These are phyloP conservation scores for Stigmatopora argus DNA, from an alignment of 2,113 vertebrate genomes.

Conservation along the genomic window DNA sequence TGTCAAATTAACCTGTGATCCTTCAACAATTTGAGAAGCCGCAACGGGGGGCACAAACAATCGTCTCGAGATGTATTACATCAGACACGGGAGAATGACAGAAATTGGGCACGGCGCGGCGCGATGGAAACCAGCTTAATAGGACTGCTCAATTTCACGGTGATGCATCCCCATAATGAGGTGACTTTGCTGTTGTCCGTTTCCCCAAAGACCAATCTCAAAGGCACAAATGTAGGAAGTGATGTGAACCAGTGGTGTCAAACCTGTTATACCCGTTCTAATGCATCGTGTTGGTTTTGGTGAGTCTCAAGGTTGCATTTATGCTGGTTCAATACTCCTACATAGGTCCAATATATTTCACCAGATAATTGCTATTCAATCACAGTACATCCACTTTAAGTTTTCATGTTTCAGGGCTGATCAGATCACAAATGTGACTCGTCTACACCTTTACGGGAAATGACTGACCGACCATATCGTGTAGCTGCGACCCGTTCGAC, in stretches of 20 bases:
- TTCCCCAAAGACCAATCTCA: conserved; percentile 23
- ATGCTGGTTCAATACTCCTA: neutral
- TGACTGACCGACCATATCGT: neutral
- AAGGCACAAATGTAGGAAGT: neutral
- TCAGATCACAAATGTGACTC: neutral
- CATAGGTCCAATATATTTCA: neutral
- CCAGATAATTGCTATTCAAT: neutral
- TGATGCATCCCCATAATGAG: conserved; percentile 57
- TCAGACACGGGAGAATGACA: conserved; percentile 54
- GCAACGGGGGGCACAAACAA: conserved; percentile 58
- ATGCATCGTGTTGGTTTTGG: neutral
- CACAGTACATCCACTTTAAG: neutral
- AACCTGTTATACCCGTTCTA: neutral
- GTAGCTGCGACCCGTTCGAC: neutral
- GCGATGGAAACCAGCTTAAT: conserved; percentile 58
- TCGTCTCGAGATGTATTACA: conserved; percentile 65
- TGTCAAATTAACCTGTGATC: conserved; percentile 64
- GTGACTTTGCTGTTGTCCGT: conserved; percentile 26
- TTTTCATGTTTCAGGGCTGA: neutral
- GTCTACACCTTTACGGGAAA: too few species aligned
- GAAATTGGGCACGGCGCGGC: conserved; percentile 51
- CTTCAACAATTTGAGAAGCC: conserved; percentile 49
- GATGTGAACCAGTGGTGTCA: neutral
- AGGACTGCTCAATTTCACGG: conserved; percentile 64
- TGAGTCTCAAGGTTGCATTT: neutral